Evolutionary conservation across 2,113 vertebrate species (phyloP), one percentile per base, ranked within the genome.

Genomic region (Nettapus auritus): DNA sequence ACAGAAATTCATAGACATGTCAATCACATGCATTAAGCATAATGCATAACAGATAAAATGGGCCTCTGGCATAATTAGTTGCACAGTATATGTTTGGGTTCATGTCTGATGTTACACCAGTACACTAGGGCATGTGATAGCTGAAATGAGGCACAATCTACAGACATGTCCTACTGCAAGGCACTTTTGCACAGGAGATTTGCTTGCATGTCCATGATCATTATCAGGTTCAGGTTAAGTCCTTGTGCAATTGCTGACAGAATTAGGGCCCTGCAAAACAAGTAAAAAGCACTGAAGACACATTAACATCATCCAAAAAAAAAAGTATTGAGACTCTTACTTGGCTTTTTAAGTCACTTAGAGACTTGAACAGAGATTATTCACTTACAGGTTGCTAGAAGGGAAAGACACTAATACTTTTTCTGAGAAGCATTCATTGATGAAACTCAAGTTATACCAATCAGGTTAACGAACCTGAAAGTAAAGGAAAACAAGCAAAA

Each of bases 51-150:
- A 40, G 16, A 52, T 6, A 8, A 60, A 38, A 36, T 0, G 2
- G 23, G 48, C 12, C 50, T 79, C 34, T 64, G 26, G 20, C n/a
- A 34, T 13, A 13, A 33, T 0, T 34, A 9, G 26, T 62, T 34
- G 29, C 22, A 69, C 9, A 36, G 10, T 13, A 34, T 1, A 20
- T 3, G 9, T 17, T 42, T 0, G 0, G 2, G 23, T 13, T 56
- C 4, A 0, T n/a, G 53, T 18, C 33, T 56, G 20, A 20, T 28
- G 12, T 52, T 42, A 57, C 31, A 53, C 18, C 19, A 19, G 25
- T 29, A 38, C 71, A 40, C 50, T 74, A 59, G 23, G 50, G 28
- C 22, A 13, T 2, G 22, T 14, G 36, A 6, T 60, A 25, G 42
- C 25, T 59, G 29, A 82, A 82, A 57, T 4, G 6, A 57, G 4